Evolutionary conservation across 2,888 invertebrate genomes (phyloP).

Genomic region (Shargacucullia verbasci): DNA sequence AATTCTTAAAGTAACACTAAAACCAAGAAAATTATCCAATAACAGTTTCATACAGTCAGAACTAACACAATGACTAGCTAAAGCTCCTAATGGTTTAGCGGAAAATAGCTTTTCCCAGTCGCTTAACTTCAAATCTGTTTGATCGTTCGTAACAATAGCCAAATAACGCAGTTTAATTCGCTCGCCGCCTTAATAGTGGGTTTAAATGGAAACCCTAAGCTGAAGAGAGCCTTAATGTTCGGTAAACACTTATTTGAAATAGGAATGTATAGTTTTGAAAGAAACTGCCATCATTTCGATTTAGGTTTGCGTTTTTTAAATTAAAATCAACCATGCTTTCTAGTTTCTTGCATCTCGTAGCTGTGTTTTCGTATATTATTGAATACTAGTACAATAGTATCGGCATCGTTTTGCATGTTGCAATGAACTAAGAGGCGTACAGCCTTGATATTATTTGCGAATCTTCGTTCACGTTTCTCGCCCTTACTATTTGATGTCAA

Average conservation of each 20-base stretch:
- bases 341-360: background rate
- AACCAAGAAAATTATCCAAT: constrained; percentile 9
- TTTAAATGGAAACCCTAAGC: constrained; percentile 15
- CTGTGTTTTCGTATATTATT: background rate
- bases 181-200: constrained; percentile 12
- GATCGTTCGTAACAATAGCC: constrained; percentile 51
- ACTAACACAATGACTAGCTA: constrained; percentile 44
- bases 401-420: constrained; percentile 7
- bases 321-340: background rate
- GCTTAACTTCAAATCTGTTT: constrained; percentile 46
- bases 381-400: constrained; percentile 9
- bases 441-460: constrained; percentile 57
- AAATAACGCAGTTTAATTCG: constrained; percentile 35
- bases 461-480: constrained; percentile 32
- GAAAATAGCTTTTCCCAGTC: constrained; percentile 48
- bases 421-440: constrained; percentile 33
- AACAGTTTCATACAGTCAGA: constrained; percentile 22
- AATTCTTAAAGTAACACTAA: constrained; percentile 12
- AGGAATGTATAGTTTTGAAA: background rate
- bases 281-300: background rate
- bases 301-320: background rate
- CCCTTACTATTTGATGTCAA: constrained; percentile 26
- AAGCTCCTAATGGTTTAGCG: constrained; percentile 39
- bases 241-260: constrained; percentile 8
- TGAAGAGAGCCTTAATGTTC: constrained; percentile 6